These are phyloP conservation scores for Tor tambroides DNA, from an alignment of 2,113 vertebrate species.

Conservation along the genomic window DNA sequence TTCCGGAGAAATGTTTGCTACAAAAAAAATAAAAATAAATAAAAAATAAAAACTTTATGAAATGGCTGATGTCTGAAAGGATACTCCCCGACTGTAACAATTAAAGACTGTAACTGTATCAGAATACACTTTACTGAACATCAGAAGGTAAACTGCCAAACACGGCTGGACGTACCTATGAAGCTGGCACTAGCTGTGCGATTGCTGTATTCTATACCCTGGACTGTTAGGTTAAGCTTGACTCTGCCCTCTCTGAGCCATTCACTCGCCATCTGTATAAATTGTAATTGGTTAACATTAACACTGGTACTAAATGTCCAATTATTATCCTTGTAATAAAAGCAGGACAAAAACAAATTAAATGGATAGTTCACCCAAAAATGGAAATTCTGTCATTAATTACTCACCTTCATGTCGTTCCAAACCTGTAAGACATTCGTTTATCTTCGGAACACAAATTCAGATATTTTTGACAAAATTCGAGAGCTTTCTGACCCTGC, in stretches of 20 bases:
- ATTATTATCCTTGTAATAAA: not conserved
- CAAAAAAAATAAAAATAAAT: not conserved
- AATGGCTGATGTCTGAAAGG: too few species aligned
- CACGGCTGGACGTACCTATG: constrained; percentile 43
- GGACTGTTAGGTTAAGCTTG: not conserved
- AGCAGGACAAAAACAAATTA: not conserved
- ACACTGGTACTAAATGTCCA: not conserved
- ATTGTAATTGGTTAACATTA: not conserved
- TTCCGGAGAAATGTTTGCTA: constrained; percentile 51
- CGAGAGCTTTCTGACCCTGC: not conserved
- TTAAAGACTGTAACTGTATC: not conserved
- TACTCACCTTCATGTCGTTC: too few species aligned
- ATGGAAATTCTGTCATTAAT: not conserved
- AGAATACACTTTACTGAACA: not conserved
- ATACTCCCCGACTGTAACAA: not conserved
- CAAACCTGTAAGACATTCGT: too few species aligned
- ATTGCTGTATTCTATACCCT: constrained; percentile 55
- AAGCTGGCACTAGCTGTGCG: constrained; percentile 52
- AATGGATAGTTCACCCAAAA: not conserved
- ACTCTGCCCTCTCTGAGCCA: constrained; percentile 52
- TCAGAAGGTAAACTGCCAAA: not conserved
- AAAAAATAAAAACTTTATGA: not conserved
- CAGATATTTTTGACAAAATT: not conserved
- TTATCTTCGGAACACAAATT: too few species aligned
- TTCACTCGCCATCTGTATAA: constrained; percentile 58